A percentile compares a stretch with the other conserved stretches of the same genome.
Evolutionary conservation across 2,113 vertebrate genomes (phyloP).

Genomic region (Polypterus bichir): DNA sequence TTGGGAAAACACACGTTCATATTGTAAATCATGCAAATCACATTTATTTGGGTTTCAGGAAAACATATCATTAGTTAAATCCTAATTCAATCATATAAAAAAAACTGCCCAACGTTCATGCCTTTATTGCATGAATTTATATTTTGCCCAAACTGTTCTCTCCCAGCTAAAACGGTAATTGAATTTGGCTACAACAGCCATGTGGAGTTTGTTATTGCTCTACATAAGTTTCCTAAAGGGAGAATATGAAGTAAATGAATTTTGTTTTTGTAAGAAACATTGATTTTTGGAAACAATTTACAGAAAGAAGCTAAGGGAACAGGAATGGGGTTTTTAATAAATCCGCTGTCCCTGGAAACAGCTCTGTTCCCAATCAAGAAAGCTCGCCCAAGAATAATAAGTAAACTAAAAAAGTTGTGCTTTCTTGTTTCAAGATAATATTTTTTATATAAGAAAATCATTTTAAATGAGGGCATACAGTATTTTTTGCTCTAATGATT

Average conservation of each 20-base stretch:
- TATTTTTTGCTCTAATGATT: conserved; percentile 28
- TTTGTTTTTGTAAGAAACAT: not conserved
- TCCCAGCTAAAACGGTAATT: no score
- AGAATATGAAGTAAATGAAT: conserved; percentile 1
- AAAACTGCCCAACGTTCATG: no score
- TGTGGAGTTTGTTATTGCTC: not conserved
- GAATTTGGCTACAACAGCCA: no score
- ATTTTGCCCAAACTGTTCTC: no score
- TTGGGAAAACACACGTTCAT: no score
- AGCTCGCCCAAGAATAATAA: conserved; percentile 6
- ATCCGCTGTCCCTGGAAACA: not conserved
- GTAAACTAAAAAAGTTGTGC: no score
- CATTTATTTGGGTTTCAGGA: no score
- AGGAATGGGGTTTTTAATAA: not conserved
- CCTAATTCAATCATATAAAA: no score
- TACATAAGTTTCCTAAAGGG: not conserved
- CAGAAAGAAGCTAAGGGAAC: not conserved
- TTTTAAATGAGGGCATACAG: conserved; percentile 10
- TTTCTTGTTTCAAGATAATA: not conserved
- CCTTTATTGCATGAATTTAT: no score
- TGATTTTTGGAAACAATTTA: not conserved
- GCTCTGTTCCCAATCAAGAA: not conserved
- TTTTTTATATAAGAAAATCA: not conserved
- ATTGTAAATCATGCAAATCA: no score
- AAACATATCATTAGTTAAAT: no score